Evolutionary conservation across 2,888 invertebrate genomes (phyloP), one percentile per base, ranked within the genome.

Genomic region (Julus scandinavius): DNA sequence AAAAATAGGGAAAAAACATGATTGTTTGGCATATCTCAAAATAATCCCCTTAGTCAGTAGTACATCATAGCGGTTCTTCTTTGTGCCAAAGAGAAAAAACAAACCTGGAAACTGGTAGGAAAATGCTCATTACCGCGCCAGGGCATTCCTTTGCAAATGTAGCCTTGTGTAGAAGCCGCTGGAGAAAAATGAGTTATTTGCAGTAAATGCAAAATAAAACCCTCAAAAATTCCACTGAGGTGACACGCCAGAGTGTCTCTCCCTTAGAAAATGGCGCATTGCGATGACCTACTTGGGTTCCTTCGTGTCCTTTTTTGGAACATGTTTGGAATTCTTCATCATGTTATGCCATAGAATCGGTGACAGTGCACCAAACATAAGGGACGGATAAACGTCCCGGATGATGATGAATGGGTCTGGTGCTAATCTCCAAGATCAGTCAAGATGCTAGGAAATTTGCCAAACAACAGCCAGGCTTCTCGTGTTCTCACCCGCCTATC

Each of bases 41-140:
- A 72, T 72, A 72, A 72, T 72, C 72, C 6, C n/a, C 72, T 72
- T 72, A 72, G 72, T 72, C 17, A 58, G 15, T 17, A 72, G 72
- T 20, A 9, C 20, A 63, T 63, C 72, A 9, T 29, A 29, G 29
- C 72, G 72, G 72, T 29, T 72, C 72, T 29, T 72, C 72, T 72
- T 72, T 72, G 72, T 63, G 63, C 11, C 29, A 29, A 29, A 29
- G 9, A 72, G 29, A n/a, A 11, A 29, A n/a, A 29, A 29, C 7
- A 72, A 29, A 72, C 72, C 29, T 11, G 72, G 72, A 72, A 72
- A 11, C 63, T 72, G 72, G 72, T 29, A 11, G 9, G 29, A 29
- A 29, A 29, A 29, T 72, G 72, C 72, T 72, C 72, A 72, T 72
- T 72, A 72, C 29, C 63, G 63, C 20, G 72, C 72, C 29, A 7